These are phyloP conservation scores for Drosophila willistoni DNA, from an alignment of 1,140 invertebrate species.

Conservation along the genomic window DNA sequence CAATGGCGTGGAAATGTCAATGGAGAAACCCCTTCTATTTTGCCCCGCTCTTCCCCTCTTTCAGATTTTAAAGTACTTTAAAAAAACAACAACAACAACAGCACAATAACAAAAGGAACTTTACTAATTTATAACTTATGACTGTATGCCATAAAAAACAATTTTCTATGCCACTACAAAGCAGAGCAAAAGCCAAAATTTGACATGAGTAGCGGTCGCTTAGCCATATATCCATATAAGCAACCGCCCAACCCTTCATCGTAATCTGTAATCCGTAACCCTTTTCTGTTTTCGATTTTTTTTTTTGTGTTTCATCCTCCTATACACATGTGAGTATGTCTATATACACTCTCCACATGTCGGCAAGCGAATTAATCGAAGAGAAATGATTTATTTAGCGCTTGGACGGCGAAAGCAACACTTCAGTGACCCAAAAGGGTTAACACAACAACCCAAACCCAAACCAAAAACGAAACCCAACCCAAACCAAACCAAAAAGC, in stretches of 20 bases:
- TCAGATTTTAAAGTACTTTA: conserved; percentile 65
- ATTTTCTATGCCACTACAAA: conserved; percentile 83
- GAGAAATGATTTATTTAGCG: conserved; percentile 83
- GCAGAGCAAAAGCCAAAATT: conserved; percentile 83
- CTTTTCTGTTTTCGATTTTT: conserved; percentile 42
- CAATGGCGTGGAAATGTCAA: conserved; percentile 69
- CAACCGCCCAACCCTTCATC: conserved; percentile 3
- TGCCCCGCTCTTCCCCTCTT: conserved; percentile 32
- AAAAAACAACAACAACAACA: conserved; percentile 14
- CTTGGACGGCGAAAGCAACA: conserved; percentile 59
- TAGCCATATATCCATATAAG: conserved; percentile 37
- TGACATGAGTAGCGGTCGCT: conserved; percentile 81
- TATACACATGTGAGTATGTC: conserved; percentile 37
- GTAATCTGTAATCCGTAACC: conserved; percentile 43
- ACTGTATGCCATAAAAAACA: conserved; percentile 76
- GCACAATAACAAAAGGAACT: conserved; percentile 33
- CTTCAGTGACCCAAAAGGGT: conserved; percentile 71
- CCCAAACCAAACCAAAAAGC: neutral
- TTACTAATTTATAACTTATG: conserved; percentile 82
- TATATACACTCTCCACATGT: conserved; percentile 68
- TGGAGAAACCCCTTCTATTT: conserved; percentile 29
- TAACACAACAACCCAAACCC: conserved; percentile 23
- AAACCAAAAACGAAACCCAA: conserved; percentile 3
- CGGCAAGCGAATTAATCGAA: conserved; percentile 83
- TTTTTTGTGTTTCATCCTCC: too few species aligned